A percentile compares a stretch with the other conserved stretches of the same genome.
These are phyloP conservation scores for Scrobipalpa atriplicella DNA, from an alignment of 2,888 invertebrate genomes.

Conservation along the genomic window DNA sequence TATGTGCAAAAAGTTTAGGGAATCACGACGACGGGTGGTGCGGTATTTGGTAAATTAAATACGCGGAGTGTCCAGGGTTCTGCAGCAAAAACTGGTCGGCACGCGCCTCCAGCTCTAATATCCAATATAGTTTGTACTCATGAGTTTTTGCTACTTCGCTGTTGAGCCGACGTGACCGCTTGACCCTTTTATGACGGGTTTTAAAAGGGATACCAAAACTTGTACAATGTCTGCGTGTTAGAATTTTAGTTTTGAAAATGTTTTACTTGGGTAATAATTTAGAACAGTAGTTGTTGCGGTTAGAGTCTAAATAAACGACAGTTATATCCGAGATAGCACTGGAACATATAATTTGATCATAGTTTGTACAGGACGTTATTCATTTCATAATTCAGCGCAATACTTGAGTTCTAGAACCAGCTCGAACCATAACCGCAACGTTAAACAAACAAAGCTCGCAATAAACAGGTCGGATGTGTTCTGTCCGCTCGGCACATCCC, in stretches of 20 bases:
- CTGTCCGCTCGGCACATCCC: conserved; percentile 46
- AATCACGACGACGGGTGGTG: conserved; percentile 31
- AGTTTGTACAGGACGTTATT: conserved; percentile 13
- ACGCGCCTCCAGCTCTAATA: conserved; percentile 78
- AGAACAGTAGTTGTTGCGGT: neutral
- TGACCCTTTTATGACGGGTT: conserved; percentile 76
- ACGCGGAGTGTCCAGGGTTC: conserved; percentile 47
- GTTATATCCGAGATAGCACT: neutral
- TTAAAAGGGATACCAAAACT: conserved; percentile 34
- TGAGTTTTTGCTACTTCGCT: conserved; percentile 65
- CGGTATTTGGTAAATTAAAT: conserved; percentile 62
- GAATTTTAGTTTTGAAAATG: neutral
- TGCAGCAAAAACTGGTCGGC: conserved; percentile 65
- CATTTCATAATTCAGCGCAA: conserved; percentile 10
- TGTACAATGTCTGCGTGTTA: neutral
- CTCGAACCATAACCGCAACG: conserved; percentile 18
- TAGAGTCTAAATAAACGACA: neutral
- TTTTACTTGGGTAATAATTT: neutral
- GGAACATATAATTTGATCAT: neutral
- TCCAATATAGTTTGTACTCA: conserved; percentile 78
- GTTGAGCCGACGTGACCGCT: conserved; percentile 64
- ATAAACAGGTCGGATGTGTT: conserved; percentile 23
- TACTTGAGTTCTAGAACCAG: conserved; percentile 16
- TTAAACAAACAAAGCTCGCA: conserved; percentile 25
- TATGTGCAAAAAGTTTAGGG: conserved; percentile 29